Conservation (phyloP, 2,797 vertebrate species). For the Enteromius argenteus region DNA sequence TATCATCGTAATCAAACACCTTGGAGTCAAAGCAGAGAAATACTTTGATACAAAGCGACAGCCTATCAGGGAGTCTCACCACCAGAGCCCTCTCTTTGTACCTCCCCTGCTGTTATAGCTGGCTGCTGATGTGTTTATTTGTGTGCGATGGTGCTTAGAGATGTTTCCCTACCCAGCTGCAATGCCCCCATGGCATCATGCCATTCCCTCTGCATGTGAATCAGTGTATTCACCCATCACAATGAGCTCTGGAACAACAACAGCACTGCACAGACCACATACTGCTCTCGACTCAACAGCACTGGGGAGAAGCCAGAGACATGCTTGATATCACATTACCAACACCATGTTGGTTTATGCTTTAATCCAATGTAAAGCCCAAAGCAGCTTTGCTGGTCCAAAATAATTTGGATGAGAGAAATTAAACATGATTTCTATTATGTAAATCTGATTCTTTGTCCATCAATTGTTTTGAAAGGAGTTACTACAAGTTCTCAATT, state of each 20-base stretch:
- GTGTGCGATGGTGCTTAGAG: constrained; percentile 40
- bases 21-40: constrained; percentile 28
- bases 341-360: constrained; percentile 4
- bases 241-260: constrained; percentile 43
- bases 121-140: constrained; percentile 70
- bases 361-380: constrained; percentile 16
- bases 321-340: constrained; percentile 38
- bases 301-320: constrained; percentile 15
- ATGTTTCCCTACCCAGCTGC: constrained; percentile 66
- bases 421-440: neutral
- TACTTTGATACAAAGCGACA: constrained; percentile 40
- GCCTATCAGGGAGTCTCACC: constrained; percentile 17
- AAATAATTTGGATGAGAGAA: neutral
- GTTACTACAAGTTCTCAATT: neutral
- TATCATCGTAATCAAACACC: constrained; percentile 39
- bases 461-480: neutral
- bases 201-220: constrained; percentile 55
- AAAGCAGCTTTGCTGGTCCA: constrained; percentile 12
- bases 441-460: neutral
- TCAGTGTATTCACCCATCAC: constrained; percentile 51
- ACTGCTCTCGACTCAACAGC: constrained; percentile 20
- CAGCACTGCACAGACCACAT: constrained; percentile 30
- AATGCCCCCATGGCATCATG: constrained; percentile 59
- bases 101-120: constrained; percentile 55
- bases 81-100: constrained; percentile 18